Conservation (phyloP, 2,113 vertebrate species). For the Passer montanus region DNA sequence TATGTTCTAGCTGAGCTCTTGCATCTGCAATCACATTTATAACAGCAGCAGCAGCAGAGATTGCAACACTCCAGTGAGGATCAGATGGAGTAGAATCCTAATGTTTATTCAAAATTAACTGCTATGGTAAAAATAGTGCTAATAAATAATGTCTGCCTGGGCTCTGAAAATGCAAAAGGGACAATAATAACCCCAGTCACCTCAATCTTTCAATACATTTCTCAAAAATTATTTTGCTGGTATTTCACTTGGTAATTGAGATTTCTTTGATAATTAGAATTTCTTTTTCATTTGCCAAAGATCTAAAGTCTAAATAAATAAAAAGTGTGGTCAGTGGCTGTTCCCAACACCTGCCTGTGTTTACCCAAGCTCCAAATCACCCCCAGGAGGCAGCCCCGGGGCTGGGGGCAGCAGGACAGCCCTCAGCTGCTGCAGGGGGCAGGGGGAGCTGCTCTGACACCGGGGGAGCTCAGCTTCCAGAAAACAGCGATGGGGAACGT, state of each 20-base stretch:
- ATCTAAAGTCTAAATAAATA: neutral
- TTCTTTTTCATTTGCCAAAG: neutral
- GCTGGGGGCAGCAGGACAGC: neutral
- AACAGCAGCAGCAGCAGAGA: neutral
- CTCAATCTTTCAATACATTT: neutral
- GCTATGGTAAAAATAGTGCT: neutral
- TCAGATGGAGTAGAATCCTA: neutral
- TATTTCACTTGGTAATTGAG: neutral
- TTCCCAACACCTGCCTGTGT: accelerated
- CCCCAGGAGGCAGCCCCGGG: neutral
- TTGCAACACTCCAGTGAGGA: neutral
- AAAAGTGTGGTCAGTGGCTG: accelerated
- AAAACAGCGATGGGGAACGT: slow-evolving; percentile 80
- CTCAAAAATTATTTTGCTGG: neutral
- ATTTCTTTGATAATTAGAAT: neutral
- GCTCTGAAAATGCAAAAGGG: neutral
- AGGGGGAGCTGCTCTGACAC: neutral
- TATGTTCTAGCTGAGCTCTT: neutral
- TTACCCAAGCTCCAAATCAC: neutral
- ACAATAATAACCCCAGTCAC: neutral
- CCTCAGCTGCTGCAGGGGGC: slow-evolving; percentile 69
- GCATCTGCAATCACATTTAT: neutral
- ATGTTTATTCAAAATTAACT: neutral
- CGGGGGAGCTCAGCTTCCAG: slow-evolving; percentile 71
- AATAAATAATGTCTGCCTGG: neutral